phyloP scores from a whole-genome alignment of 2,888 invertebrate genomes.

The Serripes groenlandicus region DNA sequence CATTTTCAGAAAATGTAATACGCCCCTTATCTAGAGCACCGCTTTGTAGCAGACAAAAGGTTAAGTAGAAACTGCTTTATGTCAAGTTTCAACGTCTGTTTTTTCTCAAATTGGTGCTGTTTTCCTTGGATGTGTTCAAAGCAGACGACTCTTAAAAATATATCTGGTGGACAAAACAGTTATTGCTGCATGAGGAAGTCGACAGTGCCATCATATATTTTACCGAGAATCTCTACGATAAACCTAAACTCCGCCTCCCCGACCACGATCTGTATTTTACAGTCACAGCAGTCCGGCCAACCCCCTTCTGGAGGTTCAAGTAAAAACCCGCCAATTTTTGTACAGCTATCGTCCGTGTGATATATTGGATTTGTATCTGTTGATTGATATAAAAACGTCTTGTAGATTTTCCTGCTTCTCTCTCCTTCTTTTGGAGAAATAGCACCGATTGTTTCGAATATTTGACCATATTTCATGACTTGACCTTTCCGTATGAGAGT shows the following conservation, averaged over 20 bases:
- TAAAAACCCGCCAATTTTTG: slow-evolving; percentile 22
- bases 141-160: no score
- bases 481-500: slow-evolving; percentile 38
- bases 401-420: slow-evolving; percentile 13
- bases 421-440: slow-evolving; percentile 14
- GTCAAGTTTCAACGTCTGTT: no score
- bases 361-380: slow-evolving; percentile 5
- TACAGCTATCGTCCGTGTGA: slow-evolving; percentile 23
- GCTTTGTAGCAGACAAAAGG: no score
- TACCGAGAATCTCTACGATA: slow-evolving; percentile 18
- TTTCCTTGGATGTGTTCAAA: no score
- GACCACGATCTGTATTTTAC: slow-evolving; percentile 15
- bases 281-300: slow-evolving; percentile 27
- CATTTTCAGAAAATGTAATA: no score
- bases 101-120: no score
- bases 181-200: slow-evolving; percentile 23
- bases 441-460: slow-evolving; percentile 9
- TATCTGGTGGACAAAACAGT: no score
- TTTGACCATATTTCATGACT: slow-evolving; percentile 23
- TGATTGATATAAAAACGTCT: slow-evolving; percentile 28
- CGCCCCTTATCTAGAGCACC: no score
- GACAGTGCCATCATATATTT: not conserved
- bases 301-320: slow-evolving; percentile 20
- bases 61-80: no score
- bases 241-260: slow-evolving; percentile 32